phyloP scores from a whole-genome alignment of 2,888 invertebrate genomes.

The Buathra laborator region DNA sequence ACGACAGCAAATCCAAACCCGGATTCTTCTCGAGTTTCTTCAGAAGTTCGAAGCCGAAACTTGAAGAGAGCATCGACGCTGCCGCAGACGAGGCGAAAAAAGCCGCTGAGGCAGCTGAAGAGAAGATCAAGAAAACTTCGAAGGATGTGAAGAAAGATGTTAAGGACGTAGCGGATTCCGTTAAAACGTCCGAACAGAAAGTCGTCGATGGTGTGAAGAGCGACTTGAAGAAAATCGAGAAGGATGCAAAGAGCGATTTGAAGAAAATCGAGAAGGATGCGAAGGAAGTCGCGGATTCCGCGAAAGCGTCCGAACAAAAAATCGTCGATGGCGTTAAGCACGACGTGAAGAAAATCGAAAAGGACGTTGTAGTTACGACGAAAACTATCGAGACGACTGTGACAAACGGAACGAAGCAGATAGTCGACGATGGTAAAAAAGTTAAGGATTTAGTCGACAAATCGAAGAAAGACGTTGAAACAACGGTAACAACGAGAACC shows the following conservation, averaged over 20 bases:
- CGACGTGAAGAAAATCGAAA: conserved; percentile 65
- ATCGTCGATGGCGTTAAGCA: conserved; percentile 58
- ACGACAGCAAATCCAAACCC: conserved; percentile 75
- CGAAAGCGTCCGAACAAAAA: conserved; percentile 62
- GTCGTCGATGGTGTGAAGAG: conserved; percentile 65
- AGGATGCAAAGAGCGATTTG: conserved; percentile 53
- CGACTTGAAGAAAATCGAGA: conserved; percentile 60
- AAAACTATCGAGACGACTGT: conserved; percentile 70
- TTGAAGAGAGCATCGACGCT: conserved; percentile 72
- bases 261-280: conserved; percentile 57
- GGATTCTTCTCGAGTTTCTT: conserved; percentile 79
- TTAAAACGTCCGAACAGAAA: conserved; percentile 68
- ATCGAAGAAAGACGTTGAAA: conserved; percentile 72
- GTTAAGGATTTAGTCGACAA: conserved; percentile 70
- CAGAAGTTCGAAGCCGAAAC: conserved; percentile 76
- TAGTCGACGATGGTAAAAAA: conserved; percentile 62
- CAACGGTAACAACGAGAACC: conserved; percentile 86
- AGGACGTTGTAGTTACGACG: conserved; percentile 58
- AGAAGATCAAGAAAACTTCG: conserved; percentile 65
- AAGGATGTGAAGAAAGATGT: conserved; percentile 67
- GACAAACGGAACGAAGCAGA: conserved; percentile 54
- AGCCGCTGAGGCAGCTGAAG: conserved; percentile 67
- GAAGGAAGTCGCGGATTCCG: conserved; percentile 56
- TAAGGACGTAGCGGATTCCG: conserved; percentile 65
- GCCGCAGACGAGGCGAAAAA: conserved; percentile 65